Conservation (phyloP, 1,140 invertebrate species). For the Hestina assimilis region DNA sequence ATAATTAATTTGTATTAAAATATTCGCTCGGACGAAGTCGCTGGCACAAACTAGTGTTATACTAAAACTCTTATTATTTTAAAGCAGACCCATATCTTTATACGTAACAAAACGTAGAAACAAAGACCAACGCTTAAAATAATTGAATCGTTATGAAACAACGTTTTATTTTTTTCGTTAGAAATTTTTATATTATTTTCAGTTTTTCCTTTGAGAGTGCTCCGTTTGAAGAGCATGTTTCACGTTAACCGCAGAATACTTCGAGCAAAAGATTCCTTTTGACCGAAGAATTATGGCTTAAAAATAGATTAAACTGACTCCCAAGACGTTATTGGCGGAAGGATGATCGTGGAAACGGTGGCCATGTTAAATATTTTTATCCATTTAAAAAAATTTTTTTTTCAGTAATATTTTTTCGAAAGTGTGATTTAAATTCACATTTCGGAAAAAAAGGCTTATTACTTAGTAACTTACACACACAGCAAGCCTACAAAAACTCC, state of each 20-base stretch:
- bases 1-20: too few species aligned
- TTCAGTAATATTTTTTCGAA: too few species aligned
- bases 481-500: too few species aligned
- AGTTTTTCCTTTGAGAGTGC: slow-evolving; percentile 31
- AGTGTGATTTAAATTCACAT: too few species aligned
- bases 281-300: slow-evolving; percentile 24
- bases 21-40: too few species aligned
- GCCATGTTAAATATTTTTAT: background rate
- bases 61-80: too few species aligned
- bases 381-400: background rate
- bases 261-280: slow-evolving; percentile 28
- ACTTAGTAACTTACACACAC: too few species aligned
- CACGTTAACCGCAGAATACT: slow-evolving; percentile 24
- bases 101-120: background rate
- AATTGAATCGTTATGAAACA: slow-evolving; percentile 14
- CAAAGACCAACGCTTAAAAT: slow-evolving; percentile 9
- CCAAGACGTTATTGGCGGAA: slow-evolving; percentile 15
- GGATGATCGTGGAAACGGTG: background rate
- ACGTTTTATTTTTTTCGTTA: slow-evolving; percentile 8
- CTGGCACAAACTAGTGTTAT: too few species aligned
- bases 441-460: too few species aligned
- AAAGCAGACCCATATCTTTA: too few species aligned
- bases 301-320: slow-evolving; percentile 28
- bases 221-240: slow-evolving; percentile 30
- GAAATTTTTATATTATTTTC: slow-evolving; percentile 32